Base-by-base conservation (phyloP, 2,113 vertebrate genomes). In the Reinhardtius hippoglossoides region DNA sequence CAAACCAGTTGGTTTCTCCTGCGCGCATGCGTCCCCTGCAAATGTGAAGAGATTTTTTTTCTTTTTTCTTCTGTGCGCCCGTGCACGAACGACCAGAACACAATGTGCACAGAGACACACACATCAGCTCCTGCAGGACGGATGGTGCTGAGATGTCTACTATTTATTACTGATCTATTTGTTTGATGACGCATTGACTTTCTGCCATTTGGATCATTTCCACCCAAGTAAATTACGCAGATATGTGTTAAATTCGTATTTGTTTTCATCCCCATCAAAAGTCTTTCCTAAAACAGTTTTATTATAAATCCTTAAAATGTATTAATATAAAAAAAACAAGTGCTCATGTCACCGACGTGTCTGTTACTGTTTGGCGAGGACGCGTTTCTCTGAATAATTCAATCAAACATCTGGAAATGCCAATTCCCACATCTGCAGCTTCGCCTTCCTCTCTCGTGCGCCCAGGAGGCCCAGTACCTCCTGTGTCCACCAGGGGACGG, bases 11-110 rank as follows among this genome's bases (percentile, higher is more conserved):
- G 91, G 87, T 69, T 40, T 77, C 79, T 80, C 73, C 68, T 61
- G 0, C n/a, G 92, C 92, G 92, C 92, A 93, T 93, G 92, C 92
- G 92, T 79, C 9, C 72, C 65, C 59, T 74, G 78, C 80, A 85
- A 89, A 89, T 84, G 89, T 91, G 84, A 92, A 91, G 76, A 82
- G 70, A 81, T 86, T 84, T 83, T 77, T 91, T 44, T 46, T 3
- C 7, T 31, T 7, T 31, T 24, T 24, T 24, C 4, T 13, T 44
- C 18, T 61, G 71, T 89, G 80, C 66, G 78, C 57, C 52, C 69
- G 15, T 72, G 82, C 55, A 44, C 61, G n/a, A 31, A 23, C 58
- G 40, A 67, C 68, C 79, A 60, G 85, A 24, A 88, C 74, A 77
- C 69, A 66, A 24, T 88, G 83, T 74, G 82, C 75, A 60, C 73